Evolutionary conservation across 2,888 invertebrate genomes (phyloP).

Genomic region (Gerosis bhagava): DNA sequence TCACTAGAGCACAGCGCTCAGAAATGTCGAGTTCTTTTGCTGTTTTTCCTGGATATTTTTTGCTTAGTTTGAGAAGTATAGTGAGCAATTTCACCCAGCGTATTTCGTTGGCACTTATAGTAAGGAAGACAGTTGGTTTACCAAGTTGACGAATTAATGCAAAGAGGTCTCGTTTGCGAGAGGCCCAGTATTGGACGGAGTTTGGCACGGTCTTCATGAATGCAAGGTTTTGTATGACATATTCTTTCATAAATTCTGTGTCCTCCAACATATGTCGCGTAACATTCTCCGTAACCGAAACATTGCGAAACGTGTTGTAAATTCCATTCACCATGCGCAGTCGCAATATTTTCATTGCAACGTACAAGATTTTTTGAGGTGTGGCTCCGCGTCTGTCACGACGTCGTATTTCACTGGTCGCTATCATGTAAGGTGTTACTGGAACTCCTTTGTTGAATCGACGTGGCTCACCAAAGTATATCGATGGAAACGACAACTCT

Average conservation of each 20-base stretch:
- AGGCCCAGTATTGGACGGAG: conserved; percentile 51
- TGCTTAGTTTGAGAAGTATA: conserved; percentile 46
- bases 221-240: conserved; percentile 42
- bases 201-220: conserved; percentile 51
- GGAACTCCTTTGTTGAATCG: conserved; percentile 40
- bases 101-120: conserved; percentile 55
- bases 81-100: conserved; percentile 47
- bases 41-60: conserved; percentile 36
- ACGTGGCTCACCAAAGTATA: conserved; percentile 51
- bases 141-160: conserved; percentile 47
- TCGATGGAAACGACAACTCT: conserved; percentile 56
- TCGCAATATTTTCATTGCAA: conserved; percentile 54
- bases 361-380: conserved; percentile 50
- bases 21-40: conserved; percentile 37
- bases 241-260: conserved; percentile 43
- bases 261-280: conserved; percentile 44
- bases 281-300: conserved; percentile 37
- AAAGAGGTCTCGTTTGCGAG: conserved; percentile 46
- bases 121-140: conserved; percentile 45
- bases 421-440: conserved; percentile 50
- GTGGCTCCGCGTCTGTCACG: conserved; percentile 50
- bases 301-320: conserved; percentile 39
- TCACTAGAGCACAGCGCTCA: conserved; percentile 36
- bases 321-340: conserved; percentile 37
- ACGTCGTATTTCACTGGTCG: conserved; percentile 51